Percentiles rank a stretch among this genome's conserved stretches.
Evolutionary conservation across 2,888 invertebrate species (phyloP).

Genomic region (Microplitis manilae): DNA sequence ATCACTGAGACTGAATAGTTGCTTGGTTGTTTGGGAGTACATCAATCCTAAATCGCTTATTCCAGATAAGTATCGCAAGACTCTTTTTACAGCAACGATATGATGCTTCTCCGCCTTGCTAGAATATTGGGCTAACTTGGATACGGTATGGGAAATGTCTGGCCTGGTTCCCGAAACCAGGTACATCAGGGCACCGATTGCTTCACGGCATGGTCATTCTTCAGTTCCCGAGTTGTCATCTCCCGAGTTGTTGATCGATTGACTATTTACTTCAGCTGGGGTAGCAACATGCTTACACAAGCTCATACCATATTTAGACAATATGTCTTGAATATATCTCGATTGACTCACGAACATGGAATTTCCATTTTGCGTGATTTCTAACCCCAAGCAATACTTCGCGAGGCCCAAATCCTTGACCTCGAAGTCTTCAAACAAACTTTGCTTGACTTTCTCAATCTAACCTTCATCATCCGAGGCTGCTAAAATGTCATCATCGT

Average conservation of each 20-base stretch:
- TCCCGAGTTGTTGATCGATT: no score
- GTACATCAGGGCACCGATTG: constrained; percentile 23
- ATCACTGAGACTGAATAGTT: constrained; percentile 31
- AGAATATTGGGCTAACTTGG: background rate
- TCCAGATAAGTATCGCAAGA: constrained; percentile 32
- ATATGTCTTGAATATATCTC: background rate
- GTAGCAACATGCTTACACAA: constrained; percentile 21
- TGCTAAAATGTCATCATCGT: constrained; percentile 29
- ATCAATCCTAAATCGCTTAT: background rate
- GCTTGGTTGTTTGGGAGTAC: background rate
- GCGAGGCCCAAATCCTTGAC: constrained; percentile 23
- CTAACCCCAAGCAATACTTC: constrained; percentile 17
- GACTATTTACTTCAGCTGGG: constrained; percentile 1
- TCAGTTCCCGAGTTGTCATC: background rate
- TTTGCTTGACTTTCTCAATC: background rate
- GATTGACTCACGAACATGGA: constrained; percentile 12
- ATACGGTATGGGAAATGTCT: constrained; percentile 22
- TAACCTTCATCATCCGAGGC: constrained; percentile 3
- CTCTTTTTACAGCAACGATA: constrained; percentile 33
- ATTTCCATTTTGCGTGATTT: background rate
- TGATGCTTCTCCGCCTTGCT: background rate
- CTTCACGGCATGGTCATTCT: constrained; percentile 21
- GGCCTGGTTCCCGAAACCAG: constrained; percentile 19
- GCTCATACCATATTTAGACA: constrained; percentile 7
- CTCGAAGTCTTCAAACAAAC: constrained; percentile 11